A percentile compares a stretch with the other conserved stretches of the same genome.
phyloP scores from a whole-genome alignment of 64 coral and sea anemone species.

The Porites australiensis region DNA sequence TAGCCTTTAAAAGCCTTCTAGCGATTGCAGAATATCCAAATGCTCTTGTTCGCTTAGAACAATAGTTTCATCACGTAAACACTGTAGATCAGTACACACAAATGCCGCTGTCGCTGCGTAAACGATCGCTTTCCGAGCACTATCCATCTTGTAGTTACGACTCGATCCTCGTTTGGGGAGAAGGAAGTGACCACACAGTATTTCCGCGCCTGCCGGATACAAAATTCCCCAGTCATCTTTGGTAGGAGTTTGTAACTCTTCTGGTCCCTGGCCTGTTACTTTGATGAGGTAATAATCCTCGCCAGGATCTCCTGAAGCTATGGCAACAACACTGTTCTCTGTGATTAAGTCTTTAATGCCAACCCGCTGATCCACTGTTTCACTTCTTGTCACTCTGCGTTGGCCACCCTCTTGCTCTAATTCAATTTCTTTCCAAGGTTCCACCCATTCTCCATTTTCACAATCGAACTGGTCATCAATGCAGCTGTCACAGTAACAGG shows the following conservation, averaged over 20 bases:
- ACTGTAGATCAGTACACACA: constrained; percentile 6
- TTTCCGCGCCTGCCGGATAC: constrained; percentile 20
- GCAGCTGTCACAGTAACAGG: constrained; percentile 43
- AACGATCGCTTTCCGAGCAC: not conserved
- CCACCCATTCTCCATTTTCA: not conserved
- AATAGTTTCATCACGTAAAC: not conserved
- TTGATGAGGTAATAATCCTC: constrained; percentile 49
- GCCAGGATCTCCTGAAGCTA: constrained; percentile 47
- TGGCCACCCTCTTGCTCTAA: not conserved
- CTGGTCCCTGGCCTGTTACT: constrained; percentile 40
- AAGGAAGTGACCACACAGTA: constrained; percentile 27
- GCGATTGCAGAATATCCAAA: constrained; percentile 31
- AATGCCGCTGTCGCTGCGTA: constrained; percentile 32
- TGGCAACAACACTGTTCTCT: not conserved
- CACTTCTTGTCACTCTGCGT: not conserved
- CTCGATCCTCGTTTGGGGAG: not conserved
- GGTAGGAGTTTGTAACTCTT: not conserved
- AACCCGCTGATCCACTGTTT: not conserved
- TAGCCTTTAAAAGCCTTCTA: constrained; percentile 41
- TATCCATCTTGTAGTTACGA: not conserved
- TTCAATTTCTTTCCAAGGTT: not conserved
- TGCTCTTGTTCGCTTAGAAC: constrained; percentile 1
- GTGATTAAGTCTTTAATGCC: not conserved
- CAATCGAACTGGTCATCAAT: not conserved
- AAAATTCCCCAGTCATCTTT: constrained; percentile 19